phyloP scores from a whole-genome alignment of 2,888 invertebrate species.

The Drosophila flavopinicola region DNA sequence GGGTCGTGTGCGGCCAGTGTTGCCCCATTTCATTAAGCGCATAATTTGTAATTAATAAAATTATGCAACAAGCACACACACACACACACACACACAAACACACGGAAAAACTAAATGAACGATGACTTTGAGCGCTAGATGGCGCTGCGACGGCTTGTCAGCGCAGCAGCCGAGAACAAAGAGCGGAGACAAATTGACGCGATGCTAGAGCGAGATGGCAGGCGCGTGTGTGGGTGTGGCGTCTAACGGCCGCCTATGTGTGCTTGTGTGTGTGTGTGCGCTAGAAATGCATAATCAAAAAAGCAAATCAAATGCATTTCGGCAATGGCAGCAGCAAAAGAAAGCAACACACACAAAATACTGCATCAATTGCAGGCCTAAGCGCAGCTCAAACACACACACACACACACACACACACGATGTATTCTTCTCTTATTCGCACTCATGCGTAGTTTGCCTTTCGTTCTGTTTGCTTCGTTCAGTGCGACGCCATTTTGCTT shows the following conservation, averaged over 20 bases:
- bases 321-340: slow-evolving; percentile 39
- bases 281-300: slow-evolving; percentile 37
- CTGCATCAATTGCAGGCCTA: slow-evolving; percentile 34
- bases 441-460: not conserved
- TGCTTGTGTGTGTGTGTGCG: slow-evolving; percentile 25
- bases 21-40: slow-evolving; percentile 69
- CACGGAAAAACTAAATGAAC: slow-evolving; percentile 15
- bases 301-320: slow-evolving; percentile 64
- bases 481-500: slow-evolving; percentile 50
- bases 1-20: slow-evolving; percentile 21
- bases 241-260: not conserved
- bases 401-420: not conserved
- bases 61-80: slow-evolving; percentile 40
- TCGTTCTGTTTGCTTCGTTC: slow-evolving; percentile 20
- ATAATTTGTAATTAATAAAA: slow-evolving; percentile 76
- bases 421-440: slow-evolving; percentile 1
- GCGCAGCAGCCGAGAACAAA: slow-evolving; percentile 3
- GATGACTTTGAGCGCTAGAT: slow-evolving; percentile 30
- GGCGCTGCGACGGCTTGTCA: slow-evolving; percentile 21
- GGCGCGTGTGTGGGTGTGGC: slow-evolving; percentile 40
- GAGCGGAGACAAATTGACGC: slow-evolving; percentile 15
- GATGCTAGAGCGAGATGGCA: slow-evolving; percentile 43
- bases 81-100: not conserved
- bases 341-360: not conserved
- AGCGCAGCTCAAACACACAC: slow-evolving; percentile 10